These are phyloP conservation scores for Deroplatys truncata DNA, from an alignment of 2,888 invertebrate species.

Conservation along the genomic window DNA sequence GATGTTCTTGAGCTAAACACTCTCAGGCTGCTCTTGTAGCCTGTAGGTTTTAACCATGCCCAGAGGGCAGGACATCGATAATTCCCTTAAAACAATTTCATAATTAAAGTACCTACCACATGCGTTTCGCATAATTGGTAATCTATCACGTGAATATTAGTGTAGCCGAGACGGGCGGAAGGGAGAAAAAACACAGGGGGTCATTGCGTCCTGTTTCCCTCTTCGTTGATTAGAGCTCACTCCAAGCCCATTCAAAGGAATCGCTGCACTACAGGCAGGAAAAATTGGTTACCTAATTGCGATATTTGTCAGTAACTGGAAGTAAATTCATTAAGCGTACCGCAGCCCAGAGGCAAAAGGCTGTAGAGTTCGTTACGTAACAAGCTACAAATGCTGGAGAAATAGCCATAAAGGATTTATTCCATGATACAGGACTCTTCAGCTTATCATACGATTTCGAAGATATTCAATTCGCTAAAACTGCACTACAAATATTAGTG, in stretches of 20 bases:
- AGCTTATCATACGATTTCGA: background rate
- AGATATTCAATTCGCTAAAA: background rate
- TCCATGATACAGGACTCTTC: background rate
- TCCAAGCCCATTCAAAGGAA: background rate
- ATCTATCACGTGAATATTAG: constrained; percentile 9
- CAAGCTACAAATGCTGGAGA: too few species aligned
- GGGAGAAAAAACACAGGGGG: background rate
- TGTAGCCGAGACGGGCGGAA: background rate
- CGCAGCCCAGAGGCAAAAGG: too few species aligned
- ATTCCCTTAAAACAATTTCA: constrained; percentile 6
- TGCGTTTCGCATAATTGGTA: constrained; percentile 8
- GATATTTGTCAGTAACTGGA: background rate
- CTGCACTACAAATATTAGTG: background rate
- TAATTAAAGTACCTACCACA: background rate
- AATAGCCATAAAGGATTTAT: too few species aligned
- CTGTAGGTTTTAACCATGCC: background rate
- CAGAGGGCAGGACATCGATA: background rate
- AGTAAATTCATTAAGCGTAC: background rate
- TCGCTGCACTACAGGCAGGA: too few species aligned
- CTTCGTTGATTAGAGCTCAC: background rate
- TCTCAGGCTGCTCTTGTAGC: background rate
- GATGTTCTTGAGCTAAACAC: too few species aligned
- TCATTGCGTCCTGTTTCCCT: background rate
- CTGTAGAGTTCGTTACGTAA: too few species aligned
- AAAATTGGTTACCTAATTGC: background rate